Evolutionary conservation across 2,113 vertebrate genomes (phyloP), one percentile per base, ranked within the genome.

Genomic region (Ammodytes dubius): DNA sequence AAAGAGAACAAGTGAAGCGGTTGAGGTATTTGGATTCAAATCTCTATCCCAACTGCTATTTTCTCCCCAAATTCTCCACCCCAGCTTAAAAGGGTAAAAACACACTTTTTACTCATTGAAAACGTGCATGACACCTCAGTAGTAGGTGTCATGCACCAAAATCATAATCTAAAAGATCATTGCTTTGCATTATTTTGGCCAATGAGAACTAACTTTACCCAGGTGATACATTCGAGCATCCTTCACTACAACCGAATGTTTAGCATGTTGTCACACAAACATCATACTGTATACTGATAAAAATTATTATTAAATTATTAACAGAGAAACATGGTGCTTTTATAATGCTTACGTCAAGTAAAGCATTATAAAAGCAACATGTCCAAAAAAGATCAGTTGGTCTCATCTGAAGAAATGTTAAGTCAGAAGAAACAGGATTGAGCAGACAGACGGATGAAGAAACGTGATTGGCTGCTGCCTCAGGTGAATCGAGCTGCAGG

Each of bases 401-500:
- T 83, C 27, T 59, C 11, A 10, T n/a, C 42, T 45, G 49, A 40
- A 45, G 40, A 74, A 73, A 42, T 52, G 0, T 19, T 27, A 57
- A 64, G 8, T 46, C 45, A 10, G 4, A 40, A 6, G 1, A 11
- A 70, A 35, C 0, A 17, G 46, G 54, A 49, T 63, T 46, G 49
- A 17, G 58, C 65, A 72, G 58, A 67, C 60, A 81, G 37, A 78
- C 35, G 61, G n/a, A 63, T 14, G 35, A 4, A 65, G 70, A 67
- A 27, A 50, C 3, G 37, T 74, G 80, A 94, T 88, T 85, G 74
- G 83, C 80, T 86, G 52, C 49, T 82, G 56, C 56, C 63, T 87
- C 81, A 74, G 79, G 77, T 83, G 85, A 91, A 82, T 89, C 52
- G 14, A 81, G 65, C 77, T 76, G 58, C 86, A 87, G 83, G 63